These are phyloP conservation scores for Cariama cristata DNA, from an alignment of 2,113 vertebrate genomes.

Conservation along the genomic window DNA sequence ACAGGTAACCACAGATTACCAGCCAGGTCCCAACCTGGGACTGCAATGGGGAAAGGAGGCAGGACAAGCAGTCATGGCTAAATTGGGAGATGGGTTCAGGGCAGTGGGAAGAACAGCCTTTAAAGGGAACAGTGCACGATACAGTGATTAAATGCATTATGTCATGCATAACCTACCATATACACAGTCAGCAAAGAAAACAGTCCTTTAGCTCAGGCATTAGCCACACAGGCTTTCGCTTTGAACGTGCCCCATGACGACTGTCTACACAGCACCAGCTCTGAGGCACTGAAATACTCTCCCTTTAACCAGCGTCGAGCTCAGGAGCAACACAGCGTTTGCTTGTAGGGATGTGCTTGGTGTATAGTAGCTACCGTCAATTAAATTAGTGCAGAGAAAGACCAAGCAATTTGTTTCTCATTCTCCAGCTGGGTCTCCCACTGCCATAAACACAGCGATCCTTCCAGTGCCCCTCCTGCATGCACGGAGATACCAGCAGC, in stretches of 20 bases:
- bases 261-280: background rate
- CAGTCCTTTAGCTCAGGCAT: background rate
- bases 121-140: background rate
- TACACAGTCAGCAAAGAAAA: background rate
- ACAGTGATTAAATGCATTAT: background rate
- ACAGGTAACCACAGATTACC: too few relatives aligned
- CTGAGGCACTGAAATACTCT: background rate
- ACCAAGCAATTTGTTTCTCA: background rate
- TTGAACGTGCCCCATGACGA: accelerated
- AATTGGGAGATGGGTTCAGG: background rate
- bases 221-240: background rate
- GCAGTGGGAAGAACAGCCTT: background rate
- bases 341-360: background rate
- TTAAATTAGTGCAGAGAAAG: background rate
- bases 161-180: background rate
- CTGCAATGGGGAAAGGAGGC: background rate
- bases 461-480: background rate
- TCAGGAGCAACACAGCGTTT: background rate
- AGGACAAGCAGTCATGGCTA: background rate
- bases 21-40: too few relatives aligned
- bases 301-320: background rate
- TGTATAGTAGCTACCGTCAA: background rate
- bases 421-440: background rate
- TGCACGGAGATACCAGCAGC: background rate
- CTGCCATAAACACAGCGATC: accelerated